Evolutionary conservation across 1,140 invertebrate genomes (phyloP).

Genomic region (Saxidomus purpurata): DNA sequence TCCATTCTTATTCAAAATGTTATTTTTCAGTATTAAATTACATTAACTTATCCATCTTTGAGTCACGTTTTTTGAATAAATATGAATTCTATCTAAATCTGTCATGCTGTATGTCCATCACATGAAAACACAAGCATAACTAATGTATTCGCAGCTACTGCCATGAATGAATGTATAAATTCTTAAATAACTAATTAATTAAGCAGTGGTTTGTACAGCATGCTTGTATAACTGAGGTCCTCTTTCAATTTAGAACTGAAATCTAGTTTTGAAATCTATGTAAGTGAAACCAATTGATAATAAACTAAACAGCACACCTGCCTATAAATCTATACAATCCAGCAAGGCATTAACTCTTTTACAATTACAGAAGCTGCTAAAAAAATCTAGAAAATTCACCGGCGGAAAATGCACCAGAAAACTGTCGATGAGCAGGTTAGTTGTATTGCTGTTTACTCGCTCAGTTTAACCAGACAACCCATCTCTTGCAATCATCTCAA

Average conservation of each 20-base stretch:
- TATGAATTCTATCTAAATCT: not conserved
- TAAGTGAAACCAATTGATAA: too few relatives aligned
- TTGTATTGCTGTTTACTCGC: too few relatives aligned
- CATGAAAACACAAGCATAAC: not conserved
- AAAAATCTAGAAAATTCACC: not conserved
- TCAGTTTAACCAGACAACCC: too few relatives aligned
- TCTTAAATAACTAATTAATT: not conserved
- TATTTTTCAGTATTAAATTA: too few relatives aligned
- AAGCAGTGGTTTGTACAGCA: not conserved
- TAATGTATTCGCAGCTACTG: slow-evolving; percentile 6
- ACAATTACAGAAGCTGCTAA: not conserved
- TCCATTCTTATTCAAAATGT: too few relatives aligned
- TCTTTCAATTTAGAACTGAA: too few relatives aligned
- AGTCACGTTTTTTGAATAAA: not conserved
- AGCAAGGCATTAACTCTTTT: not conserved
- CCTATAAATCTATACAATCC: not conserved
- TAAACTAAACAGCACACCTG: not conserved
- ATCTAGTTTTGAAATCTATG: too few relatives aligned
- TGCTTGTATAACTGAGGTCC: too few relatives aligned
- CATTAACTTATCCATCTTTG: too few relatives aligned
- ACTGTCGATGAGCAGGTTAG: not conserved
- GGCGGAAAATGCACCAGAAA: not conserved
- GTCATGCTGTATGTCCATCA: not conserved
- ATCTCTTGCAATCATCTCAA: too few relatives aligned
- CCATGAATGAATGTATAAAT: not conserved